These are phyloP conservation scores for Drosophila nasuta DNA, from an alignment of 1,140 invertebrate genomes.

Conservation along the genomic window DNA sequence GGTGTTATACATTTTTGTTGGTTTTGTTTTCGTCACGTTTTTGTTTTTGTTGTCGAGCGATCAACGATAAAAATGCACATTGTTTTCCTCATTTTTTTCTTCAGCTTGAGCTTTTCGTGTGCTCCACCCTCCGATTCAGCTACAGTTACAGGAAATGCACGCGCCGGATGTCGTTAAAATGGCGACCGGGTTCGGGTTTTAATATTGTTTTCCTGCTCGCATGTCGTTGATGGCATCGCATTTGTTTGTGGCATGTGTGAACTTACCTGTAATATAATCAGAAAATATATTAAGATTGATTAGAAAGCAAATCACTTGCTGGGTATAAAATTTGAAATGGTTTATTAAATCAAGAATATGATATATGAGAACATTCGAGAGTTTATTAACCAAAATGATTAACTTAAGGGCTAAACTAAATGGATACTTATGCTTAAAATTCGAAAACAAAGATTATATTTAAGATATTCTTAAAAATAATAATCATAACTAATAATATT, in stretches of 20 bases:
- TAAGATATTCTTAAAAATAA: no score
- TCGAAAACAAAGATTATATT: no score
- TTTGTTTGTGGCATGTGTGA: slow-evolving; percentile 56
- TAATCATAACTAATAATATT: no score
- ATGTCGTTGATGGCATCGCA: slow-evolving; percentile 21
- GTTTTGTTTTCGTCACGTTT: slow-evolving; percentile 37
- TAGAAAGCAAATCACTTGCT: slow-evolving; percentile 31
- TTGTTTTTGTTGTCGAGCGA: slow-evolving; percentile 54
- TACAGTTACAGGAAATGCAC: slow-evolving; percentile 69
- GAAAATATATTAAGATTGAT: slow-evolving; percentile 62
- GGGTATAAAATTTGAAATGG: slow-evolving; percentile 11
- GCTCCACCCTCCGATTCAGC: slow-evolving; percentile 25
- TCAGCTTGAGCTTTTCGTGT: slow-evolving; percentile 8
- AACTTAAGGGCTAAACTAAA: neutral
- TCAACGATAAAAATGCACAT: slow-evolving; percentile 67
- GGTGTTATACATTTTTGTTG: slow-evolving; percentile 33
- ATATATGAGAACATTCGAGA: neutral
- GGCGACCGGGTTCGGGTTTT: slow-evolving; percentile 37
- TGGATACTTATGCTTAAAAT: no score
- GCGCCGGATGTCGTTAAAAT: slow-evolving; percentile 72
- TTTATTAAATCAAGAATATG: slow-evolving; percentile 12
- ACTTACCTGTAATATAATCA: slow-evolving; percentile 74
- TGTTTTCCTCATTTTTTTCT: slow-evolving; percentile 34
- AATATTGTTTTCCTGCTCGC: slow-evolving; percentile 36
- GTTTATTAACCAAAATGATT: neutral